These are phyloP conservation scores for Corbicula japonica DNA, from an alignment of 2,888 invertebrate genomes.

Conservation along the genomic window DNA sequence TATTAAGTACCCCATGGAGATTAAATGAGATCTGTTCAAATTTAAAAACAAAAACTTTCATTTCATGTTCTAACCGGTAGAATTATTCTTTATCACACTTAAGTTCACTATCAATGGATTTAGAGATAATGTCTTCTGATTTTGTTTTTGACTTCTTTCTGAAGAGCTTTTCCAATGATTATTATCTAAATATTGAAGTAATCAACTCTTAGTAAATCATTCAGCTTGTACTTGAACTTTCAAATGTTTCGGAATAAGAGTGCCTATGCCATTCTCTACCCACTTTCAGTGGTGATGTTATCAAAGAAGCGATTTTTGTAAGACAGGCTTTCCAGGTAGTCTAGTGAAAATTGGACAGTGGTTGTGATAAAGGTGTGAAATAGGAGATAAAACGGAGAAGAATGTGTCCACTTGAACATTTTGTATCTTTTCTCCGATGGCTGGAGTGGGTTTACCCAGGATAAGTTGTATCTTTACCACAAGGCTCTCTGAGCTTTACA, in stretches of 20 bases:
- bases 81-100: slow-evolving; percentile 13
- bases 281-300: slow-evolving; percentile 2
- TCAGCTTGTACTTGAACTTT: slow-evolving; percentile 21
- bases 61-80: slow-evolving; percentile 55
- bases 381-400: slow-evolving; percentile 22
- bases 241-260: slow-evolving; percentile 1
- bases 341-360: slow-evolving; percentile 65
- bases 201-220: slow-evolving; percentile 12
- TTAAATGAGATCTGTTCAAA: slow-evolving; percentile 42
- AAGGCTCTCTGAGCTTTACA: no score
- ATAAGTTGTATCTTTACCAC: slow-evolving; percentile 5
- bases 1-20: slow-evolving; percentile 49
- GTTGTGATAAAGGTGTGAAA: slow-evolving; percentile 58
- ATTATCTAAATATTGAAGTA: slow-evolving; percentile 21
- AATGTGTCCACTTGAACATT: slow-evolving; percentile 34
- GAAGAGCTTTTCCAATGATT: slow-evolving; percentile 22
- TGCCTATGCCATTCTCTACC: slow-evolving; percentile 25
- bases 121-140: slow-evolving; percentile 31
- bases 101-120: slow-evolving; percentile 21
- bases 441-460: slow-evolving; percentile 18
- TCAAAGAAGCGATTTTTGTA: not conserved
- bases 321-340: slow-evolving; percentile 2
- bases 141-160: slow-evolving; percentile 26
- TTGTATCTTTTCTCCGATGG: slow-evolving; percentile 10
- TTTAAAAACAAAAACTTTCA: slow-evolving; percentile 59